Conservation (phyloP, 2,113 vertebrate genomes). For the Odocoileus hemionus region DNA sequence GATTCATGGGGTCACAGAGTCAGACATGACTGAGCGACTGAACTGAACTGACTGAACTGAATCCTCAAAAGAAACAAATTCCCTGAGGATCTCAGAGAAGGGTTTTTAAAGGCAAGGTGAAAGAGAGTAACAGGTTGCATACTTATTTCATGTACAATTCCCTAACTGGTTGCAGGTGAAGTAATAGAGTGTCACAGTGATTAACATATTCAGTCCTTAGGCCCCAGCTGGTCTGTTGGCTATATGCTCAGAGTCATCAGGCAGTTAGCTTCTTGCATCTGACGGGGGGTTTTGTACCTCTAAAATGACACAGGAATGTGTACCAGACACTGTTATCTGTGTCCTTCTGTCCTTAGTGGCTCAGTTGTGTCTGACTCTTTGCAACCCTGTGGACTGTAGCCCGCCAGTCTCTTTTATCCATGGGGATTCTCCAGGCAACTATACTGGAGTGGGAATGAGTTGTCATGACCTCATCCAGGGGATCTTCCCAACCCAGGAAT, state of each 20-base stretch:
- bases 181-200: background rate
- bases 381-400: accelerated
- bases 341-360: background rate
- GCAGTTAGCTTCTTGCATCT: background rate
- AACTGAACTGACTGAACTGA: background rate
- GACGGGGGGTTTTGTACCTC: background rate
- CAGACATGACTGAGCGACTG: too few species aligned
- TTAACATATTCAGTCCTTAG: background rate
- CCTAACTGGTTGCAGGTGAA: background rate
- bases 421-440: background rate
- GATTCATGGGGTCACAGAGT: too few species aligned
- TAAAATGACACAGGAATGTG: background rate
- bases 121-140: background rate
- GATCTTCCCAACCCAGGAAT: background rate
- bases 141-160: background rate
- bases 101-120: background rate
- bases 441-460: background rate
- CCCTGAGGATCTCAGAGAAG: background rate
- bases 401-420: background rate
- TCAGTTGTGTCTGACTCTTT: background rate
- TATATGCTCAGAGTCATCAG: background rate
- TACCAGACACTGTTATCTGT: background rate
- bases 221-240: background rate
- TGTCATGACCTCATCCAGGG: background rate
- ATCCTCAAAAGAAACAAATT: background rate